A percentile compares a stretch with the other conserved stretches of the same genome.
phyloP scores from a whole-genome alignment of 2,113 vertebrate species.

The Podilymbus podiceps region DNA sequence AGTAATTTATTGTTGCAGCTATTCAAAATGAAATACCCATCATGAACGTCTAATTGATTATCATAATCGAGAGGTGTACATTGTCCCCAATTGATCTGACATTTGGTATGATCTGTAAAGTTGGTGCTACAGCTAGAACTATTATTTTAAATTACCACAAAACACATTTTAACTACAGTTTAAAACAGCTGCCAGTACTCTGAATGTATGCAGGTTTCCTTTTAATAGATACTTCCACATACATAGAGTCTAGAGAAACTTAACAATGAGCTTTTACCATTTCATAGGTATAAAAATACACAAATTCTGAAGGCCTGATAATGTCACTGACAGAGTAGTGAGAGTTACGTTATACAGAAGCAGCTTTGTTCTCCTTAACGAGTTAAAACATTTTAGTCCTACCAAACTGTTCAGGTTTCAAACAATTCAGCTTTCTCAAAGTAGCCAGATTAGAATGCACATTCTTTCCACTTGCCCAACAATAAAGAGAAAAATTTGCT shows the following conservation, averaged over 20 bases:
- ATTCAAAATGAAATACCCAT: constrained; percentile 32
- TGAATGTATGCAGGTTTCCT: constrained; percentile 19
- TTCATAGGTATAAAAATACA: constrained; percentile 29
- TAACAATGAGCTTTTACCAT: neutral
- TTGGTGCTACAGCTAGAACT: neutral
- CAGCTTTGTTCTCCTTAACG: neutral
- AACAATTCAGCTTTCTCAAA: neutral
- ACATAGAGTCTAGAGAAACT: constrained; percentile 14
- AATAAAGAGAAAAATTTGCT: neutral
- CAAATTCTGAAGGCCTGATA: neutral
- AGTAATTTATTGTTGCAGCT: constrained; percentile 13
- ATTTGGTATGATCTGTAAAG: neutral
- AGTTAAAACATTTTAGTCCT: neutral
- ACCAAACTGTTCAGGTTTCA: neutral
- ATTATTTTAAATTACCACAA: neutral
- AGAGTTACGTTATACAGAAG: neutral
- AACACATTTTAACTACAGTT: constrained; percentile 1
- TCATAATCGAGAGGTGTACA: neutral
- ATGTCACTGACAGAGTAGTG: neutral
- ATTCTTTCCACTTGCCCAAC: neutral
- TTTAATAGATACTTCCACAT: constrained; percentile 56
- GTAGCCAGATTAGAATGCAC: neutral
- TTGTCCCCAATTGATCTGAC: neutral
- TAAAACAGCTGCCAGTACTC: neutral
- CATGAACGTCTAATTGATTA: constrained; percentile 35